These are phyloP conservation scores for Dryobotodes eremita DNA, from an alignment of 2,888 invertebrate species.

Conservation along the genomic window DNA sequence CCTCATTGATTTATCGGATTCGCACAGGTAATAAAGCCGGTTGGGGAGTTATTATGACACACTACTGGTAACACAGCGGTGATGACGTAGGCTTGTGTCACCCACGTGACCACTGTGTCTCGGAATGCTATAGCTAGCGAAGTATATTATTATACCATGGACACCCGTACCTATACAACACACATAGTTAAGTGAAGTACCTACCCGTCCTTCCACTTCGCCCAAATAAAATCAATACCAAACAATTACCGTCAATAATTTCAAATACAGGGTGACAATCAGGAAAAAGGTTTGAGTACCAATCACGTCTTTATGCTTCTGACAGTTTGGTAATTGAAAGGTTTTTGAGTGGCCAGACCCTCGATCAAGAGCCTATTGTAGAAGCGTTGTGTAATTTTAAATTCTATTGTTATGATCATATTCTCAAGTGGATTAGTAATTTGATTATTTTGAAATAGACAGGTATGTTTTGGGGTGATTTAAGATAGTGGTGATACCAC, in stretches of 20 bases:
- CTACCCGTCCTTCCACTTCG: too few relatives aligned
- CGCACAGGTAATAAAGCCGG: too few relatives aligned
- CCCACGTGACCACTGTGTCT: too few relatives aligned
- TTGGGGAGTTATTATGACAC: too few relatives aligned
- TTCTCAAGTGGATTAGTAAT: constrained; percentile 52
- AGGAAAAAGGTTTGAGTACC: constrained; percentile 55
- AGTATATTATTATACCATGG: too few relatives aligned
- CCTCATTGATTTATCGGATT: too few relatives aligned
- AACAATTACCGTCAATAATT: constrained; percentile 61
- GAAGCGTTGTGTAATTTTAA: constrained; percentile 74
- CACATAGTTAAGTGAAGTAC: too few relatives aligned
- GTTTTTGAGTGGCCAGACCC: constrained; percentile 75
- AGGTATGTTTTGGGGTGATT: constrained; percentile 1
- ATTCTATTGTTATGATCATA: constrained; percentile 68
- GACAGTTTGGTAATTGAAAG: constrained; percentile 85
- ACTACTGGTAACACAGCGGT: too few relatives aligned
- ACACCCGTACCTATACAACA: too few relatives aligned
- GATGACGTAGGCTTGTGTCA: too few relatives aligned
- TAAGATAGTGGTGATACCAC: neutral
- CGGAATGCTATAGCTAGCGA: too few relatives aligned
- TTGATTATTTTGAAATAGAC: constrained; percentile 42
- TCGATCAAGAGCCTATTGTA: constrained; percentile 75
- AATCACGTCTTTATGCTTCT: constrained; percentile 71
- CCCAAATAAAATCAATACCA: constrained; percentile 45
- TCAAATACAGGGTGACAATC: constrained; percentile 59